These are phyloP conservation scores for Ochropacha duplaris DNA, from an alignment of 2,888 invertebrate species.

Conservation along the genomic window DNA sequence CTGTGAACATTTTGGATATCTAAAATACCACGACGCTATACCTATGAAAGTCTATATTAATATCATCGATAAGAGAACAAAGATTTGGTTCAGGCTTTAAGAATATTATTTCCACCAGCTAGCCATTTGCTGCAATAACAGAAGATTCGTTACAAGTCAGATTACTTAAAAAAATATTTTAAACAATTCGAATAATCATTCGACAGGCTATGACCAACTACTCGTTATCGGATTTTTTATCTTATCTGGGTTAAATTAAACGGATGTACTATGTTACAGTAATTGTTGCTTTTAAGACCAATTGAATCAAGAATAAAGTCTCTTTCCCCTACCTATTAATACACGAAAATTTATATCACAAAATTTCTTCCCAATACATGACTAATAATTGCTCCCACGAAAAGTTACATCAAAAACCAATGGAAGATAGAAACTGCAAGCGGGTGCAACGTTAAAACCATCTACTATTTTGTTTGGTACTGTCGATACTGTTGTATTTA, in stretches of 20 bases:
- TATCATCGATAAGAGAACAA: not conserved
- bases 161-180: not conserved
- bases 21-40: not conserved
- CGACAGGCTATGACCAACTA: slow-evolving; percentile 44
- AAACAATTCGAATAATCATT: slow-evolving; percentile 32
- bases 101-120: not conserved
- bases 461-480: not conserved
- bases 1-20: not conserved
- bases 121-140: too few species aligned
- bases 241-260: slow-evolving; percentile 72
- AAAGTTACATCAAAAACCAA: not conserved
- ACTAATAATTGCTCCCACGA: not conserved
- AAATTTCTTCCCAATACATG: too few species aligned
- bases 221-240: slow-evolving; percentile 56
- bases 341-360: not conserved
- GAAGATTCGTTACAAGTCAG: not conserved
- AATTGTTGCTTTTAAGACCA: slow-evolving; percentile 59
- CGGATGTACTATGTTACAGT: slow-evolving; percentile 55
- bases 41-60: not conserved
- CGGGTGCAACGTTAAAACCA: not conserved
- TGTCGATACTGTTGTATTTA: not conserved
- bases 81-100: not conserved
- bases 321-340: not conserved
- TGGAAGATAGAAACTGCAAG: not conserved
- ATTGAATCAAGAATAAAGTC: slow-evolving; percentile 61